Percentiles rank a stretch among this genome's conserved stretches.
These are phyloP conservation scores for Coptotermes formosanus DNA, from an alignment of 1,140 invertebrate species.

Conservation along the genomic window DNA sequence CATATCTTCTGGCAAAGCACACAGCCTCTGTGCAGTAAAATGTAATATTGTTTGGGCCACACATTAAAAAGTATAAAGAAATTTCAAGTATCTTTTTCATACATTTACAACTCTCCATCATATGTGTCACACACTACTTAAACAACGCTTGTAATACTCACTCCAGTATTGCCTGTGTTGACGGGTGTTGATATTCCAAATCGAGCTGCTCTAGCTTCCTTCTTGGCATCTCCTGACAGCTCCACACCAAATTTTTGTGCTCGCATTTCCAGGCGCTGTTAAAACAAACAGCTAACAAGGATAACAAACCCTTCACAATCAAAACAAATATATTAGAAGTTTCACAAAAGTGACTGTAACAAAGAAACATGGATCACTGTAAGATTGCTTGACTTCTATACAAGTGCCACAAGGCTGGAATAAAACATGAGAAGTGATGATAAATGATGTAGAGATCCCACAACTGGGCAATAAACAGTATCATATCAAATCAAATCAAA, in stretches of 20 bases:
- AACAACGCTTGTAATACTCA: background rate
- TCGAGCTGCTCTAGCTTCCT: conserved; percentile 64
- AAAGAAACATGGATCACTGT: background rate
- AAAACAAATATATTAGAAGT: background rate
- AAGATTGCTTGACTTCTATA: background rate
- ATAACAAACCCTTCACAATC: background rate
- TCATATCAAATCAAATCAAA: too few species aligned
- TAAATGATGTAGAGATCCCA: too few species aligned
- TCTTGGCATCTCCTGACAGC: conserved; percentile 56
- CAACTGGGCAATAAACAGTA: too few species aligned
- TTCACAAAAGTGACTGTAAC: background rate
- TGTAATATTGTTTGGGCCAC: too few species aligned
- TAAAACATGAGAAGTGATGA: too few species aligned
- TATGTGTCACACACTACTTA: too few species aligned
- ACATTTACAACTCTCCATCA: too few species aligned
- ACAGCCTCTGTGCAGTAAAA: too few species aligned
- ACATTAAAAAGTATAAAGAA: too few species aligned
- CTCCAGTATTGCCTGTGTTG: conserved; percentile 1
- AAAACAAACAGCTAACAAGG: conserved; percentile 35
- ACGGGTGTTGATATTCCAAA: conserved; percentile 51
- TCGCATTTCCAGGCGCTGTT: conserved; percentile 65
- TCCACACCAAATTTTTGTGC: conserved; percentile 77
- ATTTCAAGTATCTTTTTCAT: too few species aligned
- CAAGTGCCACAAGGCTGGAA: too few species aligned
- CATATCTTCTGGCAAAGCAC: too few species aligned